Conservation (phyloP, 2,888 invertebrate genomes). For the Camponotus fellah region DNA sequence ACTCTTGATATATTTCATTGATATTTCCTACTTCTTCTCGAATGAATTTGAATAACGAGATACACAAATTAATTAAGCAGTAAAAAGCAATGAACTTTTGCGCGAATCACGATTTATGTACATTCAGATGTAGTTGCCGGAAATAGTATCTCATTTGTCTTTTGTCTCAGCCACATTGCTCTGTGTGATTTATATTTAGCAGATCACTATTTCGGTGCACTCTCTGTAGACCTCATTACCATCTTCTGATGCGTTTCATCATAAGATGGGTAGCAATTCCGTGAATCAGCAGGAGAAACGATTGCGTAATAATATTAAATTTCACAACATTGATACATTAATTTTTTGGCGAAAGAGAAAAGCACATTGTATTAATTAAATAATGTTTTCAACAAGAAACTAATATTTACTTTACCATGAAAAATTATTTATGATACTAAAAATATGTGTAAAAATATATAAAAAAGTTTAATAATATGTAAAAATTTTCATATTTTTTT, state of each 20-base stretch:
- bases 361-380: neutral
- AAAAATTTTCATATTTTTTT: neutral
- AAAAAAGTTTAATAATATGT: neutral
- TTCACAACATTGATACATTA: no score
- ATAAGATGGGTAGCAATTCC: constrained; percentile 56
- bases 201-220: constrained; percentile 64
- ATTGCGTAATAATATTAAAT: neutral
- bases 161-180: constrained; percentile 62
- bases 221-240: constrained; percentile 65
- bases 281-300: constrained; percentile 49
- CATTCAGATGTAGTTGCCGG: constrained; percentile 67
- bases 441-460: neutral
- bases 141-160: constrained; percentile 69
- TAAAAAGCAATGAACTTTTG: constrained; percentile 72
- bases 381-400: neutral
- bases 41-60: constrained; percentile 12
- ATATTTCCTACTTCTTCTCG: constrained; percentile 5
- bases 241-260: constrained; percentile 60
- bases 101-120: constrained; percentile 61
- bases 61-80: constrained; percentile 52
- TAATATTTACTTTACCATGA: neutral
- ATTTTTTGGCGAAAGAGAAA: neutral
- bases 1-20: neutral
- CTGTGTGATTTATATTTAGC: constrained; percentile 73
- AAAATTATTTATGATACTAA: neutral